A percentile compares a stretch with the other conserved stretches of the same genome.
These are phyloP conservation scores for Barypeithes pellucidus DNA, from an alignment of 2,888 invertebrate species.

Conservation along the genomic window DNA sequence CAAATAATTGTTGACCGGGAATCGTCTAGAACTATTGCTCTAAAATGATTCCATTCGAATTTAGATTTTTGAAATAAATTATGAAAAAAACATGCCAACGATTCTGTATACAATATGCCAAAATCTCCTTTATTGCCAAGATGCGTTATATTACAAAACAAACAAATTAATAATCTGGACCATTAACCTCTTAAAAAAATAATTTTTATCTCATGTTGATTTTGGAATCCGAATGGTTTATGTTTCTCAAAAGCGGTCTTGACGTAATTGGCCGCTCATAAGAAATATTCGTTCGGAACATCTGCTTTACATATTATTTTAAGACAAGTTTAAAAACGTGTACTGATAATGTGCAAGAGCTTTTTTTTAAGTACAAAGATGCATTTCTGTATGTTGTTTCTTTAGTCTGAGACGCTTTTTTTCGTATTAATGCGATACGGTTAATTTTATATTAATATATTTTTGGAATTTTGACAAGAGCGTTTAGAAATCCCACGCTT, in stretches of 20 bases:
- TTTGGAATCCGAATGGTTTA: constrained; percentile 41
- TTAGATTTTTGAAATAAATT: too few species aligned
- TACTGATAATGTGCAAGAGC: constrained; percentile 32
- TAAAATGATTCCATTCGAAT: too few species aligned
- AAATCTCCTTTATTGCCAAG: constrained; percentile 18
- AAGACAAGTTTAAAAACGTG: constrained; percentile 43
- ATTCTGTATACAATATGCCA: not conserved
- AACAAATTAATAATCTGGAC: constrained; percentile 23
- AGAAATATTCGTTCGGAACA: constrained; percentile 44
- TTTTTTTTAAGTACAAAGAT: constrained; percentile 17
- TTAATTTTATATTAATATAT: constrained; percentile 13
- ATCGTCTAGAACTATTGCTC: too few species aligned
- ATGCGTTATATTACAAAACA: constrained; percentile 20
- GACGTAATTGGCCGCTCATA: constrained; percentile 39
- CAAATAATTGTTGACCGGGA: too few species aligned
- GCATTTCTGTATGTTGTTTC: constrained; percentile 16
- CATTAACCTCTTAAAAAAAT: constrained; percentile 37
- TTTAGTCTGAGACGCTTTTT: constrained; percentile 2
- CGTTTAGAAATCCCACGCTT: not conserved
- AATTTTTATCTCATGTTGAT: constrained; percentile 31
- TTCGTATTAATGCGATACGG: not conserved
- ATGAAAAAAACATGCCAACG: too few species aligned
- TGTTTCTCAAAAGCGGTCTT: constrained; percentile 37
- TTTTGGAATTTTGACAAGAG: constrained; percentile 1
- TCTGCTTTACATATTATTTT: constrained; percentile 42